Percentiles rank a stretch among this genome's conserved stretches.
phyloP scores from a whole-genome alignment of 1,140 invertebrate genomes.

The Cotesia glomerata region DNA sequence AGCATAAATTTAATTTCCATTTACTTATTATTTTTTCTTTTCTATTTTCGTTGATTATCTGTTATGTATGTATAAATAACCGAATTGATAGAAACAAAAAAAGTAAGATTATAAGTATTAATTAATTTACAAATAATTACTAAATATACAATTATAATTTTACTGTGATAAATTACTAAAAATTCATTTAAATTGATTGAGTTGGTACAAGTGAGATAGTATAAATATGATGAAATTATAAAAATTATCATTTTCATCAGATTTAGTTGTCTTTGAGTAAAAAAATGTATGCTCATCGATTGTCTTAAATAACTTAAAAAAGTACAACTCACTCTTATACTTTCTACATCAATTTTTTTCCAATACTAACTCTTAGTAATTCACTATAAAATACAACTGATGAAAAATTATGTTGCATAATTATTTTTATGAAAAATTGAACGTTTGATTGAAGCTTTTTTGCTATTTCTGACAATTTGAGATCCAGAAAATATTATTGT shows the following conservation, averaged over 20 bases:
- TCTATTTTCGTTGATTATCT: not conserved
- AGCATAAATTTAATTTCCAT: not conserved
- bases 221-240: too few relatives aligned
- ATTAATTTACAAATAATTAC: not conserved
- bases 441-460: slow-evolving; percentile 1
- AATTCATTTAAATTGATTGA: not conserved
- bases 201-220: too few relatives aligned
- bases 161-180: not conserved
- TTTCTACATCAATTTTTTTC: not conserved
- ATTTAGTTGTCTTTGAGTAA: too few relatives aligned
- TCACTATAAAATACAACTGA: not conserved
- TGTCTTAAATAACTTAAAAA: too few relatives aligned
- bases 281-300: too few relatives aligned
- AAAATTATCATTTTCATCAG: too few relatives aligned
- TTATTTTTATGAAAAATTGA: slow-evolving; percentile 2
- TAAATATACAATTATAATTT: not conserved
- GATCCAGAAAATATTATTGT: not conserved
- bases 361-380: not conserved
- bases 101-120: not conserved
- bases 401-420: slow-evolving; percentile 5
- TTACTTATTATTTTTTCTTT: not conserved
- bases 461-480: not conserved
- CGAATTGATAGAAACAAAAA: not conserved
- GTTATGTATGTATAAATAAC: not conserved
- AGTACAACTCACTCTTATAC: not conserved